These are phyloP conservation scores for Meandrina meandrites DNA, from an alignment of 92 coral and sea anemone species.

Conservation along the genomic window DNA sequence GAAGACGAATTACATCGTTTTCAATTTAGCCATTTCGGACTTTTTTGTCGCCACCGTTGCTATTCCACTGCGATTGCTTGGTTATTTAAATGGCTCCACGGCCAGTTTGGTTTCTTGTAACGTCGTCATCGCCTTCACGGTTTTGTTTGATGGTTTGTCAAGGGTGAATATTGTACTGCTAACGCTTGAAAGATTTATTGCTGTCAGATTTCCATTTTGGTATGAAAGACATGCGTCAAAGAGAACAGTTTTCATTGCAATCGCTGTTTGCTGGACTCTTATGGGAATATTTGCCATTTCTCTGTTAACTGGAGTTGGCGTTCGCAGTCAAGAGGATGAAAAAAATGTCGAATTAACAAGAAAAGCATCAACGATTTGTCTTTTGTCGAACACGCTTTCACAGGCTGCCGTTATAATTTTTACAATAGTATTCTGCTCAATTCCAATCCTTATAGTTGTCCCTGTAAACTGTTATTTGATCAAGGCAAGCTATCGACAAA, in stretches of 20 bases:
- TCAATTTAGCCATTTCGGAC: conserved; percentile 40
- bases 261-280: conserved; percentile 4
- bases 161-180: conserved; percentile 36
- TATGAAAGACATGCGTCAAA: conserved; percentile 8
- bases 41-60: conserved; percentile 38
- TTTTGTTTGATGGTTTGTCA: conserved; percentile 46
- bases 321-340: background rate
- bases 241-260: background rate
- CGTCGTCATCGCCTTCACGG: conserved; percentile 25
- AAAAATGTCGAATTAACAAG: background rate
- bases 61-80: conserved; percentile 37
- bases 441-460: conserved; percentile 48
- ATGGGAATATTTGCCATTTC: conserved; percentile 30
- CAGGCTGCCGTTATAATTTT: conserved; percentile 26
- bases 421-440: conserved; percentile 30
- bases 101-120: background rate
- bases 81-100: background rate
- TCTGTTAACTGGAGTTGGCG: conserved; percentile 30
- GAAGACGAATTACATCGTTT: conserved; percentile 33
- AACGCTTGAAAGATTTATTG: conserved; percentile 35
- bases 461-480: conserved; percentile 64
- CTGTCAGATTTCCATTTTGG: conserved; percentile 37
- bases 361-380: conserved; percentile 29
- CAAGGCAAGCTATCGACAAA: conserved; percentile 55
- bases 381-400: conserved; percentile 39